These are phyloP conservation scores for Limosa lapponica DNA, from an alignment of 2,797 vertebrate species.

Conservation along the genomic window DNA sequence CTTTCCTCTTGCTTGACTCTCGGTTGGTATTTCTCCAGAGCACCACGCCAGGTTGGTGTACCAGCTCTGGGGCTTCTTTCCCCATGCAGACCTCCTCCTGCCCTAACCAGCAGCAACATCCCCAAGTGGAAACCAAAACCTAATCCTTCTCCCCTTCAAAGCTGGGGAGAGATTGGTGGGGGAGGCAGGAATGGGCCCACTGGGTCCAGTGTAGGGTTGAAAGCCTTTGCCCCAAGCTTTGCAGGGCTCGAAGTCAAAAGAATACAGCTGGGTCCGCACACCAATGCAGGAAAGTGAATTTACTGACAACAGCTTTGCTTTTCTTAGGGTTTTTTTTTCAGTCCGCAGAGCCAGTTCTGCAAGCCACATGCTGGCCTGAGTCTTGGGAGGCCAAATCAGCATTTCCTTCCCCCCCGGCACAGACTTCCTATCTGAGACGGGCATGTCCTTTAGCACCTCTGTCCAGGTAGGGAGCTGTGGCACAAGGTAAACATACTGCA, in stretches of 20 bases:
- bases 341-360: constrained; percentile 11
- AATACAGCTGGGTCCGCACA: constrained; percentile 1
- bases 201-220: background rate
- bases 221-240: background rate
- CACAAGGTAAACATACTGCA: background rate
- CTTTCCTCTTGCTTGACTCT: background rate
- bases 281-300: constrained; percentile 5
- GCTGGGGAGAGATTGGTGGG: background rate
- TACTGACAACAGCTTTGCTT: constrained; percentile 30
- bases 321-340: background rate
- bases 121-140: background rate
- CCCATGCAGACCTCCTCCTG: background rate
- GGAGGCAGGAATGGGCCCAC: background rate
- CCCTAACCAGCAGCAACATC: background rate
- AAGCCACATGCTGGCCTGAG: constrained; percentile 43
- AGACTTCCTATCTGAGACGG: background rate
- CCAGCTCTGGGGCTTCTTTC: background rate
- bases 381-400: background rate
- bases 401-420: background rate
- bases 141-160: background rate
- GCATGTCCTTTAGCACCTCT: constrained; percentile 1
- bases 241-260: background rate
- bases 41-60: too few species aligned
- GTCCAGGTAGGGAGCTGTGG: constrained; percentile 22
- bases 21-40: background rate